Base-by-base conservation (phyloP, 2,797 vertebrate species). In the Sus cebifrons region DNA sequence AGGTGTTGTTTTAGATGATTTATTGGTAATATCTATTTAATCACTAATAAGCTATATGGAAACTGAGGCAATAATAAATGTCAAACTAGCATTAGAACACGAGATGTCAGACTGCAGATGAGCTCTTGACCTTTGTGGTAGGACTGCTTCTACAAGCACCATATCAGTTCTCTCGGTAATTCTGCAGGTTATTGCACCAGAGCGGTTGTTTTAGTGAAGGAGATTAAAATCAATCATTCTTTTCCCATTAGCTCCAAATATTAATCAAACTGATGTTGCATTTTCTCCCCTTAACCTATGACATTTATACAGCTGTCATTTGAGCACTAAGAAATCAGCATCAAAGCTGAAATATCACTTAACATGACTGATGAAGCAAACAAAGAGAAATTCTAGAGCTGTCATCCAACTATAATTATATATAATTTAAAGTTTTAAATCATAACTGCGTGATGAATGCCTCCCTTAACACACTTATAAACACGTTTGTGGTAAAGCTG, bases 201-300 rank as follows among this genome's bases (percentile, higher is more conserved):
- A n/a, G n/a, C 27, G 73, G 13, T 32, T 25, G 85, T 94, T 97
- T 94, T 27, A 96, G 56, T 86, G 56, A 97, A 36, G 32, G 44
- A 96, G 15, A 90, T 97, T 78, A 91, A 32, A 60, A 88, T 96
- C 96, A 94, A 68, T 65, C 86, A 85, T 36, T 7, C 29, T 74
- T 97, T 49, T 29, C 70, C 95, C 95, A 65, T 96, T 96, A 82
- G 71, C 54, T 40, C 70, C 86, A 88, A 29, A n/a, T 88, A 94
- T 93, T 97, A 95, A 89, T 94, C 97, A 96, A 97, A 60, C 15
- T 91, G 49, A 73, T 91, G 92, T 87, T 96, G 95, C 87, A 94
- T 96, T 91, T 97, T 95, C 64, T 86, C 40, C 77, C 82, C 86
- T 95, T 97, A 88, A 97, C 97, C 97, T 86, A 15, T 71, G 58